phyloP scores from a whole-genome alignment of 1,140 invertebrate species.

The Drosophila arizonae region DNA sequence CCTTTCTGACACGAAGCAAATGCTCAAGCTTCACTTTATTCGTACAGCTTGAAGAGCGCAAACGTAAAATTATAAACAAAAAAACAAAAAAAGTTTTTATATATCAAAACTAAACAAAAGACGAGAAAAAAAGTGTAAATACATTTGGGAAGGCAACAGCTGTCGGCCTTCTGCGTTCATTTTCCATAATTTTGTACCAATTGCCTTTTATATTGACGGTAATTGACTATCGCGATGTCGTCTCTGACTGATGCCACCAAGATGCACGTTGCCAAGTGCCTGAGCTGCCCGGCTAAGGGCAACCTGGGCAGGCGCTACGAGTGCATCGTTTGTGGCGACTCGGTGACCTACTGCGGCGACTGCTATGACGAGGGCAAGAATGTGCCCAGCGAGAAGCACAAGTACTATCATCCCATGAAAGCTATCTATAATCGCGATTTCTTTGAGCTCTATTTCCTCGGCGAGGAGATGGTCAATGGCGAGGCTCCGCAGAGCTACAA shows the following conservation, averaged over 20 bases:
- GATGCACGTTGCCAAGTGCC: conserved; percentile 16
- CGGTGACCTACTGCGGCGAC: conserved; percentile 44
- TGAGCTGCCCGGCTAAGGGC: conserved; percentile 20
- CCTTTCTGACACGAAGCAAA: background rate
- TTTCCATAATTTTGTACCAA: too few species aligned
- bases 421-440: conserved; percentile 36
- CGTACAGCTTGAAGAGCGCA: background rate
- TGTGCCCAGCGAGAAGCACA: conserved; percentile 29
- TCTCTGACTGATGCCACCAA: background rate
- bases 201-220: background rate
- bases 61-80: conserved; percentile 2
- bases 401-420: conserved; percentile 62
- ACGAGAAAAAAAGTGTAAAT: background rate
- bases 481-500: conserved; percentile 55
- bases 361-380: conserved; percentile 41
- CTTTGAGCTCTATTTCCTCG: conserved; percentile 46
- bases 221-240: conserved; percentile 2
- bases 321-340: conserved; percentile 42
- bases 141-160: too few species aligned
- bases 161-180: background rate
- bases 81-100: background rate
- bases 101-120: background rate
- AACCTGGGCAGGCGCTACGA: conserved; percentile 41
- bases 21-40: conserved; percentile 12
- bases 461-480: conserved; percentile 40